Base-by-base conservation (phyloP, 2,888 invertebrate genomes). In the Machimus atricapillus region DNA sequence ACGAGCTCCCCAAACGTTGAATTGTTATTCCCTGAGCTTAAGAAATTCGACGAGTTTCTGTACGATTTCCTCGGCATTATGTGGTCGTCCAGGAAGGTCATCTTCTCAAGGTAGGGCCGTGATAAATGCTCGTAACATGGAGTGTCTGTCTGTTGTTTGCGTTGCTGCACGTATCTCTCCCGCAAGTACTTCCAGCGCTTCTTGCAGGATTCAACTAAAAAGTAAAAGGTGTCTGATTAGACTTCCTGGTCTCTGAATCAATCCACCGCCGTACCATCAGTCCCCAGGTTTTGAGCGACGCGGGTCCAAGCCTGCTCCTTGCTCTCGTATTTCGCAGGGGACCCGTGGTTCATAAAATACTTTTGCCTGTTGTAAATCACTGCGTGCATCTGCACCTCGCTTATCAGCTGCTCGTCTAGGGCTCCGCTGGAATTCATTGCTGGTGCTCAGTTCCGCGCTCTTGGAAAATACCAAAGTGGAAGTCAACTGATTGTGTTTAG, bases 181-280 rank as follows among this genome's bases (percentile, higher is more conserved):
- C 93, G 90, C 9, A 93, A 87, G 83, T 93, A 93, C 88, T 93
- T 93, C 93, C 93, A 93, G 1, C 93, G 91, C 88, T 93, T 93
- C 85, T 93, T 93, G 88, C 92, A 93, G 8, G 92, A 91, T 88
- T 93, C 92, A 87, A 92, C 93, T 93, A 92, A 92, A 88, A 92
- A 1, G 8, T 0, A 52, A n/a, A 16, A 52, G 52, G 52, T 19
- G 1, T n/a, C 7, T n/a, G 92, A 93, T 87, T 31, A 90, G 89
- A 40, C 19, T 12, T n/a, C 3, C 31, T 2, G 0, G 66, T 27
- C 0, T 66, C 2, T 23, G 1, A 19, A 58, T 23, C 12, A 23
- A n/a, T 58, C 19, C 16, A 5, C 23, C 23, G 8, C 14, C 19
- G n/a, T 89, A 93, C 92, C 92, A 89, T 93, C 92, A 37, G 92